Evolutionary conservation across 1,140 invertebrate genomes (phyloP), one percentile per base, ranked within the genome.

Genomic region (Schlechtendalia chinensis): DNA sequence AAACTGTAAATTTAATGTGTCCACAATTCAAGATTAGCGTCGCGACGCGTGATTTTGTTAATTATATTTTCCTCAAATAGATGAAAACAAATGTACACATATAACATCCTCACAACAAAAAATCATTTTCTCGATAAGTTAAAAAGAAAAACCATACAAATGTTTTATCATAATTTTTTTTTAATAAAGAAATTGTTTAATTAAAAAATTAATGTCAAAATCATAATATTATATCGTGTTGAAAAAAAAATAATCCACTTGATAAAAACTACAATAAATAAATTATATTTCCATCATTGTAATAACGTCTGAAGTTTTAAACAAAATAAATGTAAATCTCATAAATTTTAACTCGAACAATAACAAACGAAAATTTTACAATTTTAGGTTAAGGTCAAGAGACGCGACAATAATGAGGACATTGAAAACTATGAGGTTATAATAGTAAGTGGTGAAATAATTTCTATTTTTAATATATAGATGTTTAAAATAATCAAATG

Each of bases 381-480:
- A 6, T 69, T 69, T 69, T 69, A 50, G 65, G 65, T 69, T 69
- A 69, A 69, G 65, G 65, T 19, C 65, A 4, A 47, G 22, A 69
- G 5, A 50, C 5, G n/a, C n/a, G 19, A 50, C 24, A 50, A 22
- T 5, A 50, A 69, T 24, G 5, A 47, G n/a, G 22, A 69, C 16
- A 69, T 69, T 47, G 65, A 3, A 50, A 50, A 50, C 39, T 19
- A 22, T 24, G 39, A 50, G 14, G 10, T 8, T 24, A 50, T 69
- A 50, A 16, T 19, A 69, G n/a, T 17, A 5, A 16, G 22, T 24
- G 17, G 22, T 50, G 10, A 69, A 47, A 69, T 69, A 22, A 24
- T 69, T 47, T 50, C 65, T 69, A 69, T 69, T 69, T 69, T 69
- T 47, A 69, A 24, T 17, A 17, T n/a, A 69, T 27, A 69, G 3